A percentile compares a stretch with the other conserved stretches of the same genome.
These are phyloP conservation scores for Tychaedon coryphoeus DNA, from an alignment of 2,113 vertebrate species.

Conservation along the genomic window DNA sequence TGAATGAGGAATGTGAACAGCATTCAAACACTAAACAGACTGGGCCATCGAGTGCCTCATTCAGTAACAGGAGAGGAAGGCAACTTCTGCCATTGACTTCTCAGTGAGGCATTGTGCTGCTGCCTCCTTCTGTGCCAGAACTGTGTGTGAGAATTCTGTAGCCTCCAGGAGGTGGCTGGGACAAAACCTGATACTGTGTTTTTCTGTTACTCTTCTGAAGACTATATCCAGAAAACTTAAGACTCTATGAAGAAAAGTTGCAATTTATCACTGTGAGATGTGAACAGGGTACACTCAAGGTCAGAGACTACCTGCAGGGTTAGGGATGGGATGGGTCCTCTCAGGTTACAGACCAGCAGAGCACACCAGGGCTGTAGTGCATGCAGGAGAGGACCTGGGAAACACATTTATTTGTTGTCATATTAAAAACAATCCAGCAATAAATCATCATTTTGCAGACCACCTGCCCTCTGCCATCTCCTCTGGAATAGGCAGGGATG, in stretches of 20 bases:
- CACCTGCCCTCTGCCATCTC: neutral
- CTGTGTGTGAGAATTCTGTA: neutral
- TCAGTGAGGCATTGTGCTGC: neutral
- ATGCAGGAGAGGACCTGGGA: neutral
- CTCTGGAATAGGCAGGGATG: neutral
- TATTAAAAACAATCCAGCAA: neutral
- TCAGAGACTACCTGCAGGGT: neutral
- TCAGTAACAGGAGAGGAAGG: neutral
- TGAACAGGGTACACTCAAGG: neutral
- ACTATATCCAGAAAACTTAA: neutral
- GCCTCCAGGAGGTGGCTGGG: neutral
- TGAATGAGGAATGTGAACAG: neutral
- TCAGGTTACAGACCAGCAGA: neutral
- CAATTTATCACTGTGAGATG: neutral
- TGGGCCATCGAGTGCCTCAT: neutral
- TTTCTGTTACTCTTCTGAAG: neutral
- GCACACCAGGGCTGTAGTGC: neutral
- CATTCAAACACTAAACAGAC: neutral
- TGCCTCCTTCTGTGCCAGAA: neutral
- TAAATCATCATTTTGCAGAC: neutral
- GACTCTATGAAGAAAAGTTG: neutral
- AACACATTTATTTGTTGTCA: neutral
- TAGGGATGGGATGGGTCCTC: neutral
- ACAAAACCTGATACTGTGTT: neutral
- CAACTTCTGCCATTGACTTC: neutral